phyloP scores from a whole-genome alignment of 2,113 vertebrate genomes.

The Planiliza haematocheilus region DNA sequence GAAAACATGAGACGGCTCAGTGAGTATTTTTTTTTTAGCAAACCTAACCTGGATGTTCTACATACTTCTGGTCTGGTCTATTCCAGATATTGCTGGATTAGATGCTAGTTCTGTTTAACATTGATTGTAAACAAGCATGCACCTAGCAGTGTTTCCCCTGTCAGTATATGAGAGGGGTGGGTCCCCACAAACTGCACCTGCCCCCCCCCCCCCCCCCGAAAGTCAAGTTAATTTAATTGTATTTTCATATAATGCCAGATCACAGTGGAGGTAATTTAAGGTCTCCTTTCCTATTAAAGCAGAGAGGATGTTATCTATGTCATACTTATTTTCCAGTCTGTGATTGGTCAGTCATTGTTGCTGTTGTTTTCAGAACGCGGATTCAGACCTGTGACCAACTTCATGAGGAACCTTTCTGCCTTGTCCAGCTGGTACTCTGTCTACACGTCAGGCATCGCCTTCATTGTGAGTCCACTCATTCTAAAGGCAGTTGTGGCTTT shows the following conservation, averaged over 20 bases:
- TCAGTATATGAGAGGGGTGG: background rate
- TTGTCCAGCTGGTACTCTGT: constrained; percentile 97
- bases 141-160: too few relatives aligned
- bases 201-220: too few relatives aligned
- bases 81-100: too few relatives aligned
- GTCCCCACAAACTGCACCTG: background rate
- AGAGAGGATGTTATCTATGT: background rate
- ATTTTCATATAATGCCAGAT: too few relatives aligned
- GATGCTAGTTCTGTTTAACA: too few relatives aligned
- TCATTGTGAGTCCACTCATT: constrained; percentile 86
- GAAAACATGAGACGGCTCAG: constrained; percentile 98
- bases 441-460: constrained; percentile 97
- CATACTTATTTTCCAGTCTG: background rate
- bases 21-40: constrained; percentile 81
- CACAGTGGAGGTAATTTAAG: too few relatives aligned
- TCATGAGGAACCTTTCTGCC: constrained; percentile 95
- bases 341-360: background rate
- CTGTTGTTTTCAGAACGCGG: constrained; percentile 87
- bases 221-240: too few relatives aligned
- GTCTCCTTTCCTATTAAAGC: background rate
- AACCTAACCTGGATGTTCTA: background rate
- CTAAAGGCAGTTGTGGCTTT: background rate
- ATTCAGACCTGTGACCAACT: constrained; percentile 95
- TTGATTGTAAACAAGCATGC: too few relatives aligned
- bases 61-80: too few relatives aligned